Evolutionary conservation across 2,888 invertebrate species (phyloP).

Genomic region (Xanthia icteritia): DNA sequence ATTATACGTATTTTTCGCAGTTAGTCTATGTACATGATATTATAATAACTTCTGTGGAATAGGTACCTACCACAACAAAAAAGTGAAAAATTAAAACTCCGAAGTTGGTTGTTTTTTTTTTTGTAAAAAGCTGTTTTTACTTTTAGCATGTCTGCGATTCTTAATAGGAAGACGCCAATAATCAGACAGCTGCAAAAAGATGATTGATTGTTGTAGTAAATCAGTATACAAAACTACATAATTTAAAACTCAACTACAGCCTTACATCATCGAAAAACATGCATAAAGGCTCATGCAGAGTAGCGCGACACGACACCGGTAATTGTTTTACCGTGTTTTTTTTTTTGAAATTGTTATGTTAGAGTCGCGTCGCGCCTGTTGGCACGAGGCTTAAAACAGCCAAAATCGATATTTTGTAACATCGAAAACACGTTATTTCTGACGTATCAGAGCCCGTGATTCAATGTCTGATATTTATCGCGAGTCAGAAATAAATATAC

Average conservation of each 20-base stretch:
- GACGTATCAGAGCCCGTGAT: constrained; percentile 56
- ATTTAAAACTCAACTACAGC: constrained; percentile 2
- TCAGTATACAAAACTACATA: constrained; percentile 11
- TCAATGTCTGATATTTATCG: constrained; percentile 58
- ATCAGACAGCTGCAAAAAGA: constrained; percentile 4
- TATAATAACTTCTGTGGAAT: too few species aligned
- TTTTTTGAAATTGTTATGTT: too few species aligned
- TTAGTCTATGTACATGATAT: too few species aligned
- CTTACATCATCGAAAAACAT: neutral
- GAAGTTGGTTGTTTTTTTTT: too few species aligned
- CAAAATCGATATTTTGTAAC: constrained; percentile 33
- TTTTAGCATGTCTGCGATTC: neutral
- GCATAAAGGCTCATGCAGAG: neutral
- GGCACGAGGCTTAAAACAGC: neutral
- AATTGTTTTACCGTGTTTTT: too few species aligned
- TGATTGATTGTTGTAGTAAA: constrained; percentile 10
- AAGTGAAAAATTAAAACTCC: too few species aligned
- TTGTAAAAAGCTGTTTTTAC: neutral
- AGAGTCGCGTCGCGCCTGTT: too few species aligned
- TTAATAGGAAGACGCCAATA: neutral
- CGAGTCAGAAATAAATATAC: constrained; percentile 56
- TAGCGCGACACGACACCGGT: too few species aligned
- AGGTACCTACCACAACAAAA: too few species aligned
- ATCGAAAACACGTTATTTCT: constrained; percentile 38
- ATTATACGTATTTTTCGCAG: too few species aligned